Percentiles rank a stretch among this genome's conserved stretches.
Evolutionary conservation across 2,888 invertebrate genomes (phyloP).

Genomic region (Phortica okadai): DNA sequence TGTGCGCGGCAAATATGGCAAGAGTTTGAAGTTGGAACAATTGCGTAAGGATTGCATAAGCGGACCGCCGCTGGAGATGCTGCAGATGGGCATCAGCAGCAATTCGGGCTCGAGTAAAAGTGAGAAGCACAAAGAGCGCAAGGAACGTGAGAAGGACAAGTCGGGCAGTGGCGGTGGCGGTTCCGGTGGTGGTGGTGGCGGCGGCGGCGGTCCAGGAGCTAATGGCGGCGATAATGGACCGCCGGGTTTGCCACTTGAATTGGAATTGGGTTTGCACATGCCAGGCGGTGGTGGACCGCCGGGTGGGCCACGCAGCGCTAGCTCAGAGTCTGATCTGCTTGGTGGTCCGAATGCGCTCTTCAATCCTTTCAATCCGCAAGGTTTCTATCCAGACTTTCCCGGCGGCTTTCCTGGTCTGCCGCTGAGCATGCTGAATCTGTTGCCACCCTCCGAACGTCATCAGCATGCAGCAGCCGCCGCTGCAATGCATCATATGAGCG

Average conservation of each 20-base stretch:
- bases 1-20: conserved; percentile 94
- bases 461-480: conserved; percentile 78
- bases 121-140: conserved; percentile 65
- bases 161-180: conserved; percentile 19
- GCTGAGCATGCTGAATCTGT: conserved; percentile 88
- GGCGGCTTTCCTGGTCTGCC: conserved; percentile 87
- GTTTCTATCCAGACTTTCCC: conserved; percentile 90
- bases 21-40: conserved; percentile 91
- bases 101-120: conserved; percentile 57
- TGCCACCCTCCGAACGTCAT: conserved; percentile 85
- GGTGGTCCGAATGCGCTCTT: conserved; percentile 82
- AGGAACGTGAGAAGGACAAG: conserved; percentile 65
- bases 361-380: conserved; percentile 85
- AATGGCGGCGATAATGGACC: conserved; percentile 35
- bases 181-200: conserved; percentile 35
- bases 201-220: conserved; percentile 9
- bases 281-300: conserved; percentile 51
- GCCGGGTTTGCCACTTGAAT: conserved; percentile 54
- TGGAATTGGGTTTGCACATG: conserved; percentile 59
- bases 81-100: conserved; percentile 80
- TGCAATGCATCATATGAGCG: conserved; percentile 79
- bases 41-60: conserved; percentile 92
- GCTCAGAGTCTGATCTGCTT: conserved; percentile 82
- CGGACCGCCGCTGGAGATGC: conserved; percentile 84
- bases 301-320: conserved; percentile 80